Conservation (phyloP, 2,797 vertebrate species). For the Cyprinodon diabolis region DNA sequence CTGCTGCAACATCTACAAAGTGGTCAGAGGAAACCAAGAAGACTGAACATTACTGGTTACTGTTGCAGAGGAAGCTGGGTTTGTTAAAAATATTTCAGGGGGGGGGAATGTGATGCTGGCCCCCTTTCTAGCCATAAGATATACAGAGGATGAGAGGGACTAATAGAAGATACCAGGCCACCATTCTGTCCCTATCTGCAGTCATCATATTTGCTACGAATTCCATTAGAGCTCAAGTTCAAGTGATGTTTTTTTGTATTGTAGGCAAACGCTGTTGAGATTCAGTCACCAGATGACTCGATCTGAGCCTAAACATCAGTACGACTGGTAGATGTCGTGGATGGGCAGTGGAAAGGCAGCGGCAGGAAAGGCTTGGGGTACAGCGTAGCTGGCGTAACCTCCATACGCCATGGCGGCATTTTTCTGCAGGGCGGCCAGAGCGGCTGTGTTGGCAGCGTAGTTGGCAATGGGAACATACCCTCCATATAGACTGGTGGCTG, state of each 20-base stretch:
- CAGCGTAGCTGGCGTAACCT: constrained; percentile 88
- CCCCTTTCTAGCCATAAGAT: constrained; percentile 17
- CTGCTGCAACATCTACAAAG: constrained; percentile 53
- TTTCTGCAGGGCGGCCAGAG: constrained; percentile 96
- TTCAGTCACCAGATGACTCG: constrained; percentile 46
- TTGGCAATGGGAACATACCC: constrained; percentile 91
- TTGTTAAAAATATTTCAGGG: constrained; percentile 16
- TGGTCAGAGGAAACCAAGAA: constrained; percentile 50
- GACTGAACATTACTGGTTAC: constrained; percentile 6
- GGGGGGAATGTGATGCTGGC: constrained; percentile 20
- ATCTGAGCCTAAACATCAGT: constrained; percentile 77
- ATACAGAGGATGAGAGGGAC: constrained; percentile 17
- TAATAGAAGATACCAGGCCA: constrained; percentile 18
- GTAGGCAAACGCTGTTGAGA: constrained; percentile 35
- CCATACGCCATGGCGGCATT: constrained; percentile 85
- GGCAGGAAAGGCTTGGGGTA: constrained; percentile 91
- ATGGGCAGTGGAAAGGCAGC: constrained; percentile 92
- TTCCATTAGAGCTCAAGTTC: constrained; percentile 39
- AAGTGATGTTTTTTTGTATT: constrained; percentile 31
- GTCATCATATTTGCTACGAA: constrained; percentile 41
- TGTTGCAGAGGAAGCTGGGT: constrained; percentile 10
- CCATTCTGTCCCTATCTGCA: constrained; percentile 27
- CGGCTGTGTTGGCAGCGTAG: constrained; percentile 84
- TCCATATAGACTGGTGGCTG: constrained; percentile 87
- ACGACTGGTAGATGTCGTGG: constrained; percentile 95